phyloP scores from a whole-genome alignment of 2,888 invertebrate species.

The Oscheius sp. region DNA sequence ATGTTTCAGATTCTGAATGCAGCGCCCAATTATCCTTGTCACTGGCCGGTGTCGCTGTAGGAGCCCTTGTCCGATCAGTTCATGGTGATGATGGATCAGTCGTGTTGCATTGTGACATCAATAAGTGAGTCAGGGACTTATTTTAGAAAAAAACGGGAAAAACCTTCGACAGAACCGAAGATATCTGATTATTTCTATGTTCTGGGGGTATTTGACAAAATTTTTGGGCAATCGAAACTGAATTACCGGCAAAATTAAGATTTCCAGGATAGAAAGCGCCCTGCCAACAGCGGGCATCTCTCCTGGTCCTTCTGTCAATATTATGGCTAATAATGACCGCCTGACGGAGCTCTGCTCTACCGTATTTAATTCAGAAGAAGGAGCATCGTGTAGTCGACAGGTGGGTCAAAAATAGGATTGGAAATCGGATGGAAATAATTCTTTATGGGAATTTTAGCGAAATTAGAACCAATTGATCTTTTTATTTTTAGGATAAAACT shows the following conservation, averaged over 20 bases:
- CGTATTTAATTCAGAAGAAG: slow-evolving; percentile 9
- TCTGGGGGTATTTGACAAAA: too few relatives aligned
- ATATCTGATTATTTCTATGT: too few relatives aligned
- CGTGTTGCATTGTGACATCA: slow-evolving; percentile 17
- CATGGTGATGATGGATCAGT: slow-evolving; percentile 1
- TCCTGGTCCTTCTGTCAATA: neutral
- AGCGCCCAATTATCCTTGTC: slow-evolving; percentile 26
- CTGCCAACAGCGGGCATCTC: neutral
- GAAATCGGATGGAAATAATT: too few relatives aligned
- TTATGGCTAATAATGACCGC: slow-evolving; percentile 4
- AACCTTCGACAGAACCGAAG: too few relatives aligned
- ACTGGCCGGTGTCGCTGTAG: neutral
- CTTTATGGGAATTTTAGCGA: too few relatives aligned
- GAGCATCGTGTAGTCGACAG: too few relatives aligned
- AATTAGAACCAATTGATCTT: too few relatives aligned
- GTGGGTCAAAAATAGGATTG: too few relatives aligned
- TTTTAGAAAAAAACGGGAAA: neutral
- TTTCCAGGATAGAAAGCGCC: neutral
- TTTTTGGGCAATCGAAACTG: too few relatives aligned
- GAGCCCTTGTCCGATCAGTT: slow-evolving; percentile 22
- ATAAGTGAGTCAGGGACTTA: slow-evolving; percentile 8
- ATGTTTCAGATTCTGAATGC: slow-evolving; percentile 31
- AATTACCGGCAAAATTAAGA: too few relatives aligned
- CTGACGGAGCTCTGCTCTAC: slow-evolving; percentile 14
- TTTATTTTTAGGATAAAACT: too few relatives aligned